A percentile compares a stretch with the other conserved stretches of the same genome.
These are phyloP conservation scores for Todus mexicanus DNA, from an alignment of 2,797 vertebrate species.

Conservation along the genomic window DNA sequence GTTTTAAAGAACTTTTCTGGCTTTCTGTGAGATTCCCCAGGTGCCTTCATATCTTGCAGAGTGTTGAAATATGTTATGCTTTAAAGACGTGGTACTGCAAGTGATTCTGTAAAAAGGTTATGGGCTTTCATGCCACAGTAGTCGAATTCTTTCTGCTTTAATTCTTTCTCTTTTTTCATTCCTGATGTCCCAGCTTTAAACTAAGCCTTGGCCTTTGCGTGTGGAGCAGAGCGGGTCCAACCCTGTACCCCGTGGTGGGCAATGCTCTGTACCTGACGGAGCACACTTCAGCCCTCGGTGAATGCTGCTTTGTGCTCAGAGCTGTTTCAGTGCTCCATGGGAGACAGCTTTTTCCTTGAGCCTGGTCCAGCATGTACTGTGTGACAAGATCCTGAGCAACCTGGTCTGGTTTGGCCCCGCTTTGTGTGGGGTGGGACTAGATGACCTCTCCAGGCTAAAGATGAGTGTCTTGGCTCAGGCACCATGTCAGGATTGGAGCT, in stretches of 20 bases:
- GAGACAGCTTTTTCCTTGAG: neutral
- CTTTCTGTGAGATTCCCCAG: neutral
- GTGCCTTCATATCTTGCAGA: neutral
- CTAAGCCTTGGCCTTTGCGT: neutral
- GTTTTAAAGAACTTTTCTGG: neutral
- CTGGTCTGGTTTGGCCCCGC: neutral
- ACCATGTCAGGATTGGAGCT: neutral
- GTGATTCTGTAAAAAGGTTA: neutral
- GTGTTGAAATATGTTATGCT: neutral
- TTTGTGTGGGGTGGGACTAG: neutral
- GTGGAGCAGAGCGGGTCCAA: neutral
- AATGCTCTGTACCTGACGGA: neutral
- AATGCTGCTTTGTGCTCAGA: neutral
- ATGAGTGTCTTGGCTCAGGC: neutral
- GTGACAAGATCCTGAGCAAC: neutral
- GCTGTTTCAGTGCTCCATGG: neutral
- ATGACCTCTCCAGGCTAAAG: neutral
- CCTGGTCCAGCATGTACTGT: neutral
- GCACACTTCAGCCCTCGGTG: neutral
- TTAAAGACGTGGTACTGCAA: neutral
- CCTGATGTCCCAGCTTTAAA: neutral
- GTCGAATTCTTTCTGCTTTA: neutral
- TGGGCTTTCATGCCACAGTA: neutral
- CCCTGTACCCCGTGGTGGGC: rapidly evolving
- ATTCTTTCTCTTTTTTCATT: neutral